Conservation (phyloP, 2,797 vertebrate genomes). For the Microchirus variegatus region DNA sequence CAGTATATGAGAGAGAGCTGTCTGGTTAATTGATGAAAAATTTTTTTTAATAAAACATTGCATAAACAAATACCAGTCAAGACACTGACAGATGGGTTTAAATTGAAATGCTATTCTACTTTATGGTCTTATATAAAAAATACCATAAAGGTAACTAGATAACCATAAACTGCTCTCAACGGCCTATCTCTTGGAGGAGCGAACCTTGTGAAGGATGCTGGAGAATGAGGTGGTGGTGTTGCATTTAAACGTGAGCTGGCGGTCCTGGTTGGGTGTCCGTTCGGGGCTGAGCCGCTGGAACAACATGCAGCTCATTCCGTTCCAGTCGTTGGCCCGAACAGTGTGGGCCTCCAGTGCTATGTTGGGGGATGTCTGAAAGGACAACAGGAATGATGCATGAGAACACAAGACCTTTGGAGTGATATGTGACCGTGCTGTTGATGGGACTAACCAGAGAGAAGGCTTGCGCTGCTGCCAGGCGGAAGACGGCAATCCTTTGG, state of each 20-base stretch:
- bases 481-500: conserved; percentile 88
- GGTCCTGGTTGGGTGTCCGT: conserved; percentile 82
- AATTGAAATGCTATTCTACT: too few species aligned
- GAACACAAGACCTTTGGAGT: neutral
- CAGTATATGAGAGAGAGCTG: too few species aligned
- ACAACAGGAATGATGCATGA: neutral
- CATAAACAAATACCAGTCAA: too few species aligned
- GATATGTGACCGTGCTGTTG: neutral
- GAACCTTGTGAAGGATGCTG: conserved; percentile 90
- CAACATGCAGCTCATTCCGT: conserved; percentile 96
- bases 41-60: too few species aligned
- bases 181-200: neutral
- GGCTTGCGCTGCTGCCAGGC: conserved; percentile 87
- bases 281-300: conserved; percentile 89
- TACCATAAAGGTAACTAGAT: too few species aligned
- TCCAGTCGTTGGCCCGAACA: conserved; percentile 89
- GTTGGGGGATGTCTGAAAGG: conserved; percentile 91
- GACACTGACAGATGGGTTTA: too few species aligned
- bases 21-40: too few species aligned
- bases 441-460: conserved; percentile 88
- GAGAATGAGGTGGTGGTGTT: conserved; percentile 92
- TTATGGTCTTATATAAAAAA: too few species aligned
- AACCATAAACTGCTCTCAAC: neutral
- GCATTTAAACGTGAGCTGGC: conserved; percentile 96
- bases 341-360: conserved; percentile 94